Evolutionary conservation across 2,888 invertebrate species (phyloP).

Genomic region (Polydrusus pterygomalis): DNA sequence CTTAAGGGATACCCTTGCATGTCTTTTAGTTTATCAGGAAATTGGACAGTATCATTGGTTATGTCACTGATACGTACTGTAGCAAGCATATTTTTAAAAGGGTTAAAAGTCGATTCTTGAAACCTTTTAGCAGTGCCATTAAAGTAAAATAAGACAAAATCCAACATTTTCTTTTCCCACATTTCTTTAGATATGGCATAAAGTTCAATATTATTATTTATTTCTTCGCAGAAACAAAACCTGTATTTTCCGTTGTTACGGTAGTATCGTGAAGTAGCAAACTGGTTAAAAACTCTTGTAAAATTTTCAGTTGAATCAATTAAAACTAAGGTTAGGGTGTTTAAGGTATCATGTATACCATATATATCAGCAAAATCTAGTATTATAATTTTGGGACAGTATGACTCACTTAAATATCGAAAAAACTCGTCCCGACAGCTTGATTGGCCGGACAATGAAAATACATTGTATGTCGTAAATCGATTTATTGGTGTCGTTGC

Average conservation of each 20-base stretch:
- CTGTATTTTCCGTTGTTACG: conserved; percentile 26
- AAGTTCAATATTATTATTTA: background rate
- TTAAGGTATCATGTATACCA: background rate
- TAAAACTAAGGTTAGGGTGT: background rate
- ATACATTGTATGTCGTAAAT: background rate
- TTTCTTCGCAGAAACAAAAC: conserved; percentile 12
- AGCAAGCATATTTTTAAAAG: conserved; percentile 18
- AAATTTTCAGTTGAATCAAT: background rate
- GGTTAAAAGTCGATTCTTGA: conserved; percentile 18
- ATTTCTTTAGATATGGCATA: background rate
- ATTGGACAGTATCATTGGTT: background rate
- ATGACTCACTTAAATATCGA: background rate
- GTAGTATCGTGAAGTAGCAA: background rate
- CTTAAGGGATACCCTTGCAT: conserved; percentile 34
- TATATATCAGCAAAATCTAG: background rate
- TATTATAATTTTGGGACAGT: background rate
- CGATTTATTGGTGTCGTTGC: background rate
- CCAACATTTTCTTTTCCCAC: conserved; percentile 24
- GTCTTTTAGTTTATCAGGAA: conserved; percentile 38
- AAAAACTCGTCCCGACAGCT: background rate
- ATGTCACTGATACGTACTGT: background rate
- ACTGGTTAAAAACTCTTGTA: background rate
- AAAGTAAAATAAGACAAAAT: conserved; percentile 22
- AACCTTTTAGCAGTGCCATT: conserved; percentile 18
- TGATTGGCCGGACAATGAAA: background rate